Evolutionary conservation across 2,797 vertebrate genomes (phyloP).

Genomic region (Rhynchotus rufescens): DNA sequence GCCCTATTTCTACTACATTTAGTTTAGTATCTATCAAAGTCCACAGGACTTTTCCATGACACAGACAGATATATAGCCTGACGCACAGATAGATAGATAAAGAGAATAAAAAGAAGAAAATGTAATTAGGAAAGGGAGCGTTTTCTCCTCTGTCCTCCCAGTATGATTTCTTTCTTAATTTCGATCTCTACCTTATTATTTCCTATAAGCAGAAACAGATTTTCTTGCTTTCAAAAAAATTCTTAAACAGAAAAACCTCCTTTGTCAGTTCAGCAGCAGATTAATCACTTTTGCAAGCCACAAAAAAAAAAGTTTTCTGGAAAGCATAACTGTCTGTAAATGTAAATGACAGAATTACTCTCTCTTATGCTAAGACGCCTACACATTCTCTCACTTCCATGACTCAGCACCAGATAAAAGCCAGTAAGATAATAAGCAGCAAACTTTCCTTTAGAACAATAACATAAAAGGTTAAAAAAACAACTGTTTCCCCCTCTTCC

Average conservation of each 20-base stretch:
- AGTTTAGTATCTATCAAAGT: slow-evolving; percentile 11
- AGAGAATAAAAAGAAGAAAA: slow-evolving; percentile 29
- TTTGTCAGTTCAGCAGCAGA: slow-evolving; percentile 76
- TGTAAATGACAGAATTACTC: slow-evolving; percentile 79
- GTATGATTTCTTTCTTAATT: neutral
- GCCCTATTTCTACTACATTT: slow-evolving; percentile 29
- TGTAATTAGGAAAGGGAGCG: slow-evolving; percentile 46
- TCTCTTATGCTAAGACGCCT: slow-evolving; percentile 78
- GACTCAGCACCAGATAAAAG: slow-evolving; percentile 82
- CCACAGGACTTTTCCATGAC: neutral
- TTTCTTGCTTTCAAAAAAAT: slow-evolving; percentile 58
- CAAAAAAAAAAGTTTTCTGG: slow-evolving; percentile 80
- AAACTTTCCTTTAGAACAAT: slow-evolving; percentile 63
- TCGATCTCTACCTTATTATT: slow-evolving; percentile 54
- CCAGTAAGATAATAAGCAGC: slow-evolving; percentile 67
- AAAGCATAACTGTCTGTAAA: slow-evolving; percentile 82
- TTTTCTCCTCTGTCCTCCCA: slow-evolving; percentile 51
- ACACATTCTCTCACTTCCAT: slow-evolving; percentile 82
- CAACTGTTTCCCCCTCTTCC: neutral
- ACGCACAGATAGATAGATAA: slow-evolving; percentile 29
- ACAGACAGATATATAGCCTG: slow-evolving; percentile 12
- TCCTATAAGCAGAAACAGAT: slow-evolving; percentile 72
- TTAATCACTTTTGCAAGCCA: slow-evolving; percentile 80
- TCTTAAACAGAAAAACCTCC: slow-evolving; percentile 73
- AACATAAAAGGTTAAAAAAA: slow-evolving; percentile 36